phyloP scores from a whole-genome alignment of 2,797 vertebrate species.

The Brachymystax lenok region DNA sequence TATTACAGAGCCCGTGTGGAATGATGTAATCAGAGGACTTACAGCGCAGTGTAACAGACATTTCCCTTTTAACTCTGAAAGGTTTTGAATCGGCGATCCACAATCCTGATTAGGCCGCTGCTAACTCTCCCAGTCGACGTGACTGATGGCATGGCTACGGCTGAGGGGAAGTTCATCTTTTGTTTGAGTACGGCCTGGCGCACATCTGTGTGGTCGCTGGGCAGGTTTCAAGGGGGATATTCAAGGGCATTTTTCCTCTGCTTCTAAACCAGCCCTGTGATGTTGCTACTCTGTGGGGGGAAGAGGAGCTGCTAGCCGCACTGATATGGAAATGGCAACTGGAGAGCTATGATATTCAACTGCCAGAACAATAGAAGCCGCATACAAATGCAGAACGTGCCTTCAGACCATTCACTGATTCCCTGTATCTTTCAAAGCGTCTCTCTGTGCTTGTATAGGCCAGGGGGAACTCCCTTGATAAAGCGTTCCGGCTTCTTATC shows the following conservation, averaged over 20 bases:
- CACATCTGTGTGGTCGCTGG: slow-evolving; percentile 56
- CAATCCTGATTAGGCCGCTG: slow-evolving; percentile 26
- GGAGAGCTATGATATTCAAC: slow-evolving; percentile 54
- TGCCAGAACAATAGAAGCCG: slow-evolving; percentile 57
- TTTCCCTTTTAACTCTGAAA: slow-evolving; percentile 9
- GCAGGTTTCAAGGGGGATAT: slow-evolving; percentile 66
- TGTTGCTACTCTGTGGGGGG: slow-evolving; percentile 28
- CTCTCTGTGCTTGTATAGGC: slow-evolving; percentile 31
- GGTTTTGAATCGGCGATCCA: slow-evolving; percentile 18
- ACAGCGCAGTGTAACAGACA: slow-evolving; percentile 21
- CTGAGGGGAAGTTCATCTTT: slow-evolving; percentile 67
- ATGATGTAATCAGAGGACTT: slow-evolving; percentile 29
- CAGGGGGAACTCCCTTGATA: slow-evolving; percentile 46
- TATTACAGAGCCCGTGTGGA: slow-evolving; percentile 12
- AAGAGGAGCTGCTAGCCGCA: slow-evolving; percentile 27
- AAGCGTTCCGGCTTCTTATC: slow-evolving; percentile 50
- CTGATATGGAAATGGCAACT: slow-evolving; percentile 67
- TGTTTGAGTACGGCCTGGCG: slow-evolving; percentile 62
- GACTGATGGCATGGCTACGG: slow-evolving; percentile 42
- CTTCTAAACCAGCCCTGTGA: not conserved
- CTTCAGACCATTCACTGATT: slow-evolving; percentile 54
- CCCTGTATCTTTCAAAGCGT: slow-evolving; percentile 52
- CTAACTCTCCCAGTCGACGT: slow-evolving; percentile 37
- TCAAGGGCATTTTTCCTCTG: slow-evolving; percentile 64
- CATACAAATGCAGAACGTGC: slow-evolving; percentile 54